phyloP scores from a whole-genome alignment of 1,140 invertebrate species.

The Radopholus similis region DNA sequence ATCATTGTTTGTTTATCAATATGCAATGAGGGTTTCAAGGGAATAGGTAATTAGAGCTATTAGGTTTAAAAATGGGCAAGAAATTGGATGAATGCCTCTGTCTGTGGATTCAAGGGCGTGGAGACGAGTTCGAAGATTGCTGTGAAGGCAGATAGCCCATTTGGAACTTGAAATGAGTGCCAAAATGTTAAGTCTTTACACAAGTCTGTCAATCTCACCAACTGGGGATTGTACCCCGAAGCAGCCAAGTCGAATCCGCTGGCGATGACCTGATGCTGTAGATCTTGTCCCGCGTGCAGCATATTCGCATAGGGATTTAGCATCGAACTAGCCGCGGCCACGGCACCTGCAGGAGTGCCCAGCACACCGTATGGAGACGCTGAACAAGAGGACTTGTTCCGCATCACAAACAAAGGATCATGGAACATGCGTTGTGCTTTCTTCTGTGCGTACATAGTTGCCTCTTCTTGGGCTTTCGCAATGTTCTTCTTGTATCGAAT shows the following conservation, averaged over 20 bases:
- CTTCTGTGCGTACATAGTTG: constrained; percentile 97
- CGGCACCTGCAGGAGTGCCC: constrained; percentile 30
- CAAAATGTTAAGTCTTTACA: not conserved
- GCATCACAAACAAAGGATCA: constrained; percentile 5
- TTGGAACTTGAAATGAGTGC: constrained; percentile 20
- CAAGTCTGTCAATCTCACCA: not conserved
- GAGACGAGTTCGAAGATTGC: constrained; percentile 17
- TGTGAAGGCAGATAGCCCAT: constrained; percentile 25
- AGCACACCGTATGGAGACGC: constrained; percentile 49
- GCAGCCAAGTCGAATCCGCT: constrained; percentile 29
- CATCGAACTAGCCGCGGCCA: constrained; percentile 39
- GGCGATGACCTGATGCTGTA: constrained; percentile 26
- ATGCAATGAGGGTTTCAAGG: no score
- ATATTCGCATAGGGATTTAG: constrained; percentile 32
- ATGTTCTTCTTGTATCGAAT: constrained; percentile 99
- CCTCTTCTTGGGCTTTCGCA: constrained; percentile 98
- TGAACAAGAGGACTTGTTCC: constrained; percentile 25
- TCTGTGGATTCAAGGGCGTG: constrained; percentile 13
- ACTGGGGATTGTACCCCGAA: constrained; percentile 31
- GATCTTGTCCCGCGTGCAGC: constrained; percentile 21
- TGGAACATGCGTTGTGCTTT: constrained; percentile 65
- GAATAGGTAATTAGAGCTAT: no score
- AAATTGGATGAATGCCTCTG: no score
- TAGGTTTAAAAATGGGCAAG: no score
- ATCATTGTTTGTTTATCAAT: no score